Base-by-base conservation (phyloP, 2,888 invertebrate species). In the Andrena marginata region DNA sequence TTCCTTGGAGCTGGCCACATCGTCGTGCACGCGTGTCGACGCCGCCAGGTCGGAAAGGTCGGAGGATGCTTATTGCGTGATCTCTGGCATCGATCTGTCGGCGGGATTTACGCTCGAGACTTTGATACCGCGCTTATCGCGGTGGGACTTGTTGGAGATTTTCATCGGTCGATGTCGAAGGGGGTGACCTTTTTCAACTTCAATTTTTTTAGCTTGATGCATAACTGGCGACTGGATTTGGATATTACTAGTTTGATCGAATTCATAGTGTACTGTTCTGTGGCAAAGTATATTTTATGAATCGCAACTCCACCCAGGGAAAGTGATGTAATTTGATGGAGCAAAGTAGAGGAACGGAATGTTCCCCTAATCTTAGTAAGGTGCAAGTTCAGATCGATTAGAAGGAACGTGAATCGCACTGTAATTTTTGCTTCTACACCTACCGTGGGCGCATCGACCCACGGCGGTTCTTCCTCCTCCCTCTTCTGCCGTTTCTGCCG, bases 331-430 rank as follows among this genome's bases (percentile, higher is more conserved):
- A 10, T 48, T 56, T 6, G 48, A 64, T 33, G n/a, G 33, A 60
- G 33, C 20, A 63, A 62, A 71, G 48, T 68, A 29, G 4, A n/a
- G 20, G 42, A 31, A 76, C 42, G 72, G 54, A 65, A 62, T 77
- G 72, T 71, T 77, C 83, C 56, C 54, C 16, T 35, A 49, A 59
- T 70, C 35, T 26, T 48, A 26, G 81, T 81, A 87, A 91, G 91
- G 90, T 91, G 89, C 92, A 92, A 92, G 92, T 92, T 92, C 91
- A 91, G 89, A 90, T 77, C 90, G 89, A 93, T 92, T 92, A 91
- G 84, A 71, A 62, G 82, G 74, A 85, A 76, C 71, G 76, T 76
- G 82, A 85, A 87, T 87, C 85, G 85, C 82, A 80, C 51, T 73
- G 49, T 73, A 67, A 87, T 89, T 91, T 92, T 91, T 88, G n/a